Base-by-base conservation (phyloP, 37 sponge, comb jelly and placozoan species). In the Ephydatia muelleri region DNA sequence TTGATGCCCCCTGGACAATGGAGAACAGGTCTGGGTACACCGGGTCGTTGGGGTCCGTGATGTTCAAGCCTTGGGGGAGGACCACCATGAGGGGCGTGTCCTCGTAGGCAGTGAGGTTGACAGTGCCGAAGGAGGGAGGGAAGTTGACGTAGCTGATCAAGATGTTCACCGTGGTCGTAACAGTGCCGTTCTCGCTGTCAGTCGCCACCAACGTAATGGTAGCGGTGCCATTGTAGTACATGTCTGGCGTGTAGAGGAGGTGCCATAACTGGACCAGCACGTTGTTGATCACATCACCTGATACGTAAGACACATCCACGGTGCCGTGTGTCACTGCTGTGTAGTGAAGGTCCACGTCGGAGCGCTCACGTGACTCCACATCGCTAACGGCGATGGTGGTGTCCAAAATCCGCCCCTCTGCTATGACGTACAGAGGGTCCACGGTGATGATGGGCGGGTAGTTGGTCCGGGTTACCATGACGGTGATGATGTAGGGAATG, bases 91-190 rank as follows among this genome's bases (percentile, higher is more conserved):
- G 36, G 12, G 82, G 36, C 27, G 57, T 85, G 49, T 96, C 97
- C 36, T 96, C 97, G 19, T 80, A 2, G 0, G 89, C 49, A 0
- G 80, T 74, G 23, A 96, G 32, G 32, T 65, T 43, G 38, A 85
- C 84, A 30, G 84, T 86, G 5, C 82, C 90, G 81, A 96, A 91
- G 26, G 47, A 39, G 5, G 97, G 97, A 40, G 97, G 80, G 65
- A 93, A 94, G 47, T 96, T 96, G 57, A 85, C 67, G 65, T 91
- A 89, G 0, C 5, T 28, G 26, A 96, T 92, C 19, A 21, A 70
- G 33, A 96, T 80, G 12, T n/a, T 30, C 26, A 94, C 74, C 33
- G 72, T 86, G 23, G 80, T 66, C 26, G 82, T 75, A 21, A 72
- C 81, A 33, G 40, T 80, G 32, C 84, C 81, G 26, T 79, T 79